phyloP scores from a whole-genome alignment of 2,888 invertebrate genomes.

The Tanypteryx hageni region DNA sequence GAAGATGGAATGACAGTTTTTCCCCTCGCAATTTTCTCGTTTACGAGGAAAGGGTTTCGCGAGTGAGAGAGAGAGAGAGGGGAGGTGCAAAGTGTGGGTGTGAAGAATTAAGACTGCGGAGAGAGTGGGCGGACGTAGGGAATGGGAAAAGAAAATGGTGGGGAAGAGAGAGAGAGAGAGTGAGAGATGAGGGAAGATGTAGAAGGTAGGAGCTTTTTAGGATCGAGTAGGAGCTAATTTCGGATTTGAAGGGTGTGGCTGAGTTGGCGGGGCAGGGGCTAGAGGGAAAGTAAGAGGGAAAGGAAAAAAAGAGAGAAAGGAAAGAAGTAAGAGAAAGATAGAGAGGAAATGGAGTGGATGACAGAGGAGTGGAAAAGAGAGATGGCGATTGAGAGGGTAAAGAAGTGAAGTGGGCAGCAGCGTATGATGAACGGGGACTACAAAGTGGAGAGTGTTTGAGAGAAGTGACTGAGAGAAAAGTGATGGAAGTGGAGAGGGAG shows the following conservation, averaged over 20 bases:
- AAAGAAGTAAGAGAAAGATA: neutral
- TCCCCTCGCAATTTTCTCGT: conserved; percentile 5
- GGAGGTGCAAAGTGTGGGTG: neutral
- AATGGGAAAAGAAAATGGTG: no score
- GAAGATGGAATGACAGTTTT: conserved; percentile 34
- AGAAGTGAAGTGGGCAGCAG: neutral
- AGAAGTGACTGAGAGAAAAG: neutral
- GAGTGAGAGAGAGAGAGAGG: conserved; percentile 1
- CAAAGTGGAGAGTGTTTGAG: neutral
- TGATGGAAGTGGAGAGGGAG: neutral
- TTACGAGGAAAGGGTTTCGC: neutral
- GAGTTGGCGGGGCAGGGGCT: no score
- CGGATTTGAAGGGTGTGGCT: no score
- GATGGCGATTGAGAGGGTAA: neutral
- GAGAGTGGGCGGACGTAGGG: no score
- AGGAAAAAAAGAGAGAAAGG: neutral
- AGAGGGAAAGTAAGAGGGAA: no score
- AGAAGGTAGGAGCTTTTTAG: no score
- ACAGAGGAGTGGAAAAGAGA: conserved; percentile 2
- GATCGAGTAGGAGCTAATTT: no score
- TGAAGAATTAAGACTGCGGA: no score
- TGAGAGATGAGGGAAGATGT: no score
- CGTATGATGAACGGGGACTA: neutral
- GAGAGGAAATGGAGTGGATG: neutral
- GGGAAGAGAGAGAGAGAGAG: no score